Percentiles rank a stretch among this genome's conserved stretches.
These are phyloP conservation scores for Trissonchulus sp. DNA, from an alignment of 2,888 invertebrate species.

Conservation along the genomic window DNA sequence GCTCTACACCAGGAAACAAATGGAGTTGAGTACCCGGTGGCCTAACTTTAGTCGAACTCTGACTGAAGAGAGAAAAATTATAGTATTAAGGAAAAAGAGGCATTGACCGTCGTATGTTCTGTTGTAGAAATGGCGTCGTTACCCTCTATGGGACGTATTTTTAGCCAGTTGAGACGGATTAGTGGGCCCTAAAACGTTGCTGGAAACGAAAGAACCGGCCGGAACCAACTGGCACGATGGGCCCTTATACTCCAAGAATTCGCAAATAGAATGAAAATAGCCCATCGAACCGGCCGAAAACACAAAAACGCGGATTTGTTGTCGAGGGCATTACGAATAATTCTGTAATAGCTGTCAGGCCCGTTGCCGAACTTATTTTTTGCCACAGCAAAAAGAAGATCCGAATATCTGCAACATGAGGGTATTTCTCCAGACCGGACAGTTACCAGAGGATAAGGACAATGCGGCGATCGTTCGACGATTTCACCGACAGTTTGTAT, in stretches of 20 bases:
- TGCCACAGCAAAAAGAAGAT: too few relatives aligned
- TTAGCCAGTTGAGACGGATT: constrained; percentile 26
- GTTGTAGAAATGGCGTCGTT: constrained; percentile 26
- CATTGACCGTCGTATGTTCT: constrained; percentile 34
- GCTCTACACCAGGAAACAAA: too few relatives aligned
- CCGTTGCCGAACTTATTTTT: too few relatives aligned
- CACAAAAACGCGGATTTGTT: constrained; percentile 17
- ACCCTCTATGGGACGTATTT: background rate
- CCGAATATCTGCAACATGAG: too few relatives aligned
- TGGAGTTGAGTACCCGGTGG: constrained; percentile 23
- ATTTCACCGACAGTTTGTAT: too few relatives aligned
- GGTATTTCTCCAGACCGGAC: too few relatives aligned
- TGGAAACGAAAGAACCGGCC: background rate
- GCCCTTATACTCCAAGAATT: background rate
- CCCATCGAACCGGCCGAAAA: background rate
- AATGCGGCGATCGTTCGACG: too few relatives aligned
- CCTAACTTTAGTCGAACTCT: constrained; percentile 32
- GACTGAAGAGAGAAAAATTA: constrained; percentile 31
- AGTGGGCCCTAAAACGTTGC: constrained; percentile 26
- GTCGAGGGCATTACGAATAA: too few relatives aligned
- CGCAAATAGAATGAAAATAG: constrained; percentile 2
- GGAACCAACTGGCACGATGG: constrained; percentile 5
- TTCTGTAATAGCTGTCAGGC: too few relatives aligned
- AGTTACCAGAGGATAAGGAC: too few relatives aligned
- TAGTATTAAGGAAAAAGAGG: constrained; percentile 31